phyloP scores from a whole-genome alignment of 2,113 vertebrate species.

The Colius striatus region DNA sequence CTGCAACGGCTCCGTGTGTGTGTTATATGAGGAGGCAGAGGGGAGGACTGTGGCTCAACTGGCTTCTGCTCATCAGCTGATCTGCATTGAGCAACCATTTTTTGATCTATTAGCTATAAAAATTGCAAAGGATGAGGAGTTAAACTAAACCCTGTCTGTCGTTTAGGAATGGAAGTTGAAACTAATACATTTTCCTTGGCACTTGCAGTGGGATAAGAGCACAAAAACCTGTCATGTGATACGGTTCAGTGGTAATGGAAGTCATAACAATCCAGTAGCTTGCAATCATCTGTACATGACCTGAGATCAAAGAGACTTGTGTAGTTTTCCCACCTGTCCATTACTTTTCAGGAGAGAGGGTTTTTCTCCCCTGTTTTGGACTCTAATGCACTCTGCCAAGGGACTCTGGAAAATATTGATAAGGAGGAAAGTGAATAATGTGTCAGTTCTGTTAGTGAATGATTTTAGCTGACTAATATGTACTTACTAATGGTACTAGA shows the following conservation, averaged over 20 bases:
- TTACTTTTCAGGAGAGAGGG: neutral
- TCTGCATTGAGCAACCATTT: neutral
- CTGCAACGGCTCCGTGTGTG: neutral
- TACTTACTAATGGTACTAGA: neutral
- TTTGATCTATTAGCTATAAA: neutral
- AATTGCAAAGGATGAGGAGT: neutral
- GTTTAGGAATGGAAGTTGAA: conserved; percentile 15
- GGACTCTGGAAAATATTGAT: neutral
- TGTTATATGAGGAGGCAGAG: neutral
- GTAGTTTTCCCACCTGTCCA: neutral
- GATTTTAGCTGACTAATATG: neutral
- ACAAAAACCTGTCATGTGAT: neutral
- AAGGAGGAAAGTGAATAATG: neutral
- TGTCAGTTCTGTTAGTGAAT: neutral
- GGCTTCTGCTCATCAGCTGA: neutral
- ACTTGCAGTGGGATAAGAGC: neutral
- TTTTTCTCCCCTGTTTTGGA: neutral
- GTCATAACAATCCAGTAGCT: neutral
- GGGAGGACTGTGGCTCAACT: neutral
- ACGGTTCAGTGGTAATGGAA: neutral
- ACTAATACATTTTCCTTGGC: conserved; percentile 21
- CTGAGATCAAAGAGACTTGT: neutral
- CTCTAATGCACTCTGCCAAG: rapidly evolving
- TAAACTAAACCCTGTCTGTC: neutral
- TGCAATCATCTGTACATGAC: neutral